These are phyloP conservation scores for Octopus bimaculoides DNA, from an alignment of 1,140 invertebrate genomes.

Conservation along the genomic window DNA sequence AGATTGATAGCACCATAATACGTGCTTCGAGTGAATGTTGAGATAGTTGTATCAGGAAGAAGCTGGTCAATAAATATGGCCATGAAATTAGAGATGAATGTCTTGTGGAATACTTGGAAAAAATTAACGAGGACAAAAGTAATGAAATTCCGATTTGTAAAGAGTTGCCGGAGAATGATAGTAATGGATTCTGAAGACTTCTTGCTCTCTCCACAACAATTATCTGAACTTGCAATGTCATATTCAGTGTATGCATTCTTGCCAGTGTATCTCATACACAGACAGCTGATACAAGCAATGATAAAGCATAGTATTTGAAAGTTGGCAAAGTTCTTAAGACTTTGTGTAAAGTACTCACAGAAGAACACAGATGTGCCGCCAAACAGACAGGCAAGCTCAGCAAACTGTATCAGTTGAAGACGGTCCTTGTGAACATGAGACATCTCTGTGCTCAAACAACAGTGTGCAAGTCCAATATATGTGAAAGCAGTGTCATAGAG, in stretches of 20 bases:
- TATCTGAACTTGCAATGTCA: conserved; percentile 27
- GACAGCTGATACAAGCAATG: conserved; percentile 38
- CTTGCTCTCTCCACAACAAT: not conserved
- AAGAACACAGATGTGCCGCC: conserved; percentile 38
- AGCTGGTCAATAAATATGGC: conserved; percentile 41
- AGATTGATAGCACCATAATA: conserved; percentile 35
- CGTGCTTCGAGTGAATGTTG: conserved; percentile 25
- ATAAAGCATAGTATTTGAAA: conserved; percentile 46
- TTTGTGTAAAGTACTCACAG: conserved; percentile 37
- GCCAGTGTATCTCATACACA: conserved; percentile 45
- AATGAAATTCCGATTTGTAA: conserved; percentile 38
- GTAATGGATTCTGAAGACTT: not conserved
- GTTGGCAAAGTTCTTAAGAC: conserved; percentile 42
- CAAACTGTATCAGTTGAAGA: conserved; percentile 48
- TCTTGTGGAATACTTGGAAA: conserved; percentile 39
- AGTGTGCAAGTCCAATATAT: conserved; percentile 53
- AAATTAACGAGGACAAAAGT: conserved; percentile 45
- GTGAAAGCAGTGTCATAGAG: conserved; percentile 59
- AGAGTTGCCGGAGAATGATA: conserved; percentile 25
- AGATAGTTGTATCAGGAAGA: conserved; percentile 23
- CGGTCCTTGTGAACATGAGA: conserved; percentile 45
- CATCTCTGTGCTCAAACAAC: conserved; percentile 56
- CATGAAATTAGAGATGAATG: conserved; percentile 38
- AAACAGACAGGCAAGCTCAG: conserved; percentile 45
- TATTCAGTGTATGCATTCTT: conserved; percentile 42